These are phyloP conservation scores for Cyclina sinensis DNA, from an alignment of 1,140 invertebrate species.

Conservation along the genomic window DNA sequence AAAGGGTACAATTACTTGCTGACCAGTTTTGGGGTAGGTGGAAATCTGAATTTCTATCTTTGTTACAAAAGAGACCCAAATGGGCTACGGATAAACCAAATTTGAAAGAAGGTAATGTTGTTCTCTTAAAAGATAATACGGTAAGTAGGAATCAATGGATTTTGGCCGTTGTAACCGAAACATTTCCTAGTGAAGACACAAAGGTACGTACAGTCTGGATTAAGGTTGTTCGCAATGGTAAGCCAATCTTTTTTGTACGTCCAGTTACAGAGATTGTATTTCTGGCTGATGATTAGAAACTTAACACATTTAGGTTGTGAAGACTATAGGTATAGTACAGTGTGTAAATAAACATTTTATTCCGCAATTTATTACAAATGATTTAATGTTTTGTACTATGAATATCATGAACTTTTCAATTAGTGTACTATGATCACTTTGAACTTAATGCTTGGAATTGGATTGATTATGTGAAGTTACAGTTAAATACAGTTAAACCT, in stretches of 20 bases:
- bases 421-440: no score
- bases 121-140: constrained; percentile 14
- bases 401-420: no score
- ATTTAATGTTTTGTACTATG: no score
- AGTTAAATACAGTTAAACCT: no score
- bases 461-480: no score
- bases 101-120: constrained; percentile 45
- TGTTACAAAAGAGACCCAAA: constrained; percentile 42
- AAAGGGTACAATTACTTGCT: constrained; percentile 44
- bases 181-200: background rate
- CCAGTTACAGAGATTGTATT: constrained; percentile 47
- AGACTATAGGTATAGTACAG: no score
- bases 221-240: background rate
- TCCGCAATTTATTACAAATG: no score
- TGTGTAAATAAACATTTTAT: no score
- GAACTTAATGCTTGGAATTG: no score
- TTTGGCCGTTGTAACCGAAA: background rate
- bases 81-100: constrained; percentile 8
- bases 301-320: no score
- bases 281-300: background rate
- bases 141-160: constrained; percentile 8
- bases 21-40: constrained; percentile 55
- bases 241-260: background rate
- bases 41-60: constrained; percentile 5
- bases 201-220: background rate